Base-by-base conservation (phyloP, 2,888 invertebrate genomes). In the Napeogenes inachia region DNA sequence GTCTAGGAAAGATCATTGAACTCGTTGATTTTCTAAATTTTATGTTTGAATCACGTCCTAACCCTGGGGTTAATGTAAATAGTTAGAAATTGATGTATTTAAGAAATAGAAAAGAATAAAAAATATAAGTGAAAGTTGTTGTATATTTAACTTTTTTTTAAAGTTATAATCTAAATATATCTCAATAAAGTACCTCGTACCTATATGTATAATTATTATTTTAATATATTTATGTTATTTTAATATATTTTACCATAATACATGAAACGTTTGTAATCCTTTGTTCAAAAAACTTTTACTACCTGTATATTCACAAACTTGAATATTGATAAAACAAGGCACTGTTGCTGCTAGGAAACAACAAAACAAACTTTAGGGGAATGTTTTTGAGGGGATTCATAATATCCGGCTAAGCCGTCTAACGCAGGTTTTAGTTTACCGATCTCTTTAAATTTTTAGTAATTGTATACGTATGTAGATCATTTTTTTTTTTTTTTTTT, bases 301-400 rank as follows among this genome's bases (percentile, higher is more conserved):
- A n/a, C n/a, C n/a, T 4, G 13, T 2, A 3, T 50, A 30, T 50
- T 50, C 30, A 4, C 30, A n/a, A 35, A 56, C 32, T 61, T 64
- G 13, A 33, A 45, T 58, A 46, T 46, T 5, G 38, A 33, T 54
- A 45, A 21, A n/a, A 55, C 42, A n/a, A 33, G 21, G 63, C 78
- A 88, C 89, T 88, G 76, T 87, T 89, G 79, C 82, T 87, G 86
- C 88, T 85, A 82, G 85, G 88, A 75, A 75, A 89, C 89, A 73
- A 76, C 86, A 72, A 74, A 78, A 73, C 70, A 73, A 83, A 81
- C 79, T 80, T 79, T 77, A 81, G 80, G 75, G 71, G 73, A 68
- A 69, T 71, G 71, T 71, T 74, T 69, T 74, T 74, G 77, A 79
- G 80, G 82, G 87, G 85, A 79, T 82, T 81, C 80, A 76, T 83